Base-by-base conservation (phyloP, 1,140 invertebrate species). In the Brachystomella parvula region DNA sequence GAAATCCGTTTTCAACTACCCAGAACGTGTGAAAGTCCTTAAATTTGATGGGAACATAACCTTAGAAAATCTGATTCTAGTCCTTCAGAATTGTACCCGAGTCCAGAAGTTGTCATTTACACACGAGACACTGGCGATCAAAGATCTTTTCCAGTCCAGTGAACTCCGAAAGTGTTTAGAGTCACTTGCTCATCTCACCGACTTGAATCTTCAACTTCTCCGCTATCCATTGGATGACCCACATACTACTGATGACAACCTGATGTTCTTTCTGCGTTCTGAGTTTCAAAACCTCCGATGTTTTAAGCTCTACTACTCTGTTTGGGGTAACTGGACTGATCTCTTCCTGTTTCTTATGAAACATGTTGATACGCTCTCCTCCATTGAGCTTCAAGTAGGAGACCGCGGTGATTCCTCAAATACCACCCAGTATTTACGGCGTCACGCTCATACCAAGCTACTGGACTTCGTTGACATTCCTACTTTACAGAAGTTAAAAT, bases 301-400 rank as follows among this genome's bases (percentile, higher is more conserved):
- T 19, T 72, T 72, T 49, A 63, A 64, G 32, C 30, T 72, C 28
- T 69, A 62, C 47, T 72, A 56, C 35, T 69, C 67, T 1, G 26
- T 72, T 0, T 68, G 70, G 67, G 70, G 67, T 32, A 62, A 69
- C 28, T 72, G 65, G 61, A 12, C 57, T 0, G 29, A n/a, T 15
- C 31, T 72, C 9, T 31, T 72, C 2, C 1, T 39, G 9, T 72
- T 72, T 60, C 53, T 72, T 0, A 24, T 39, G 26, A 17, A 61
- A 0, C 70, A 72, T 63, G 61, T 33, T 21, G 17, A 28, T 0
- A 67, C 61, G 2, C 39, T 72, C n/a, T 35, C 64, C 30, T 35
- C 60, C 2, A 15, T 72, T 2, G 67, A 72, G 24, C 62, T 72
- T 28, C 65, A 67, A 63, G 65, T 68, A 47, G 70, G 70, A 0